phyloP scores from a whole-genome alignment of 2,113 vertebrate genomes.

The Tachysurus fulvidraco region DNA sequence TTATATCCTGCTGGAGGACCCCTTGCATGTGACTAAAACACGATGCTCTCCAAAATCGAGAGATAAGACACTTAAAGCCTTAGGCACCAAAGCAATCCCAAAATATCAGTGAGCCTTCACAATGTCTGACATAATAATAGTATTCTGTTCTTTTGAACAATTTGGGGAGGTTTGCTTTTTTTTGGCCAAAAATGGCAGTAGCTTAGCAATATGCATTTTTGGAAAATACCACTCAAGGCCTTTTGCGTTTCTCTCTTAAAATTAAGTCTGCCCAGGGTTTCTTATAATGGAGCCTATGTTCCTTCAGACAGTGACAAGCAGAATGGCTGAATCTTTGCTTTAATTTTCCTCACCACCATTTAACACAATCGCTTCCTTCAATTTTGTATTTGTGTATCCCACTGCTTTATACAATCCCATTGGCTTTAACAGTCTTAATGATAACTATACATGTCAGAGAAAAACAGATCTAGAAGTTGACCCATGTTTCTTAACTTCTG shows the following conservation, averaged over 20 bases:
- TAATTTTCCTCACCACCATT: not conserved
- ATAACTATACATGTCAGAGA: not conserved
- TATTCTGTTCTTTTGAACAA: not conserved
- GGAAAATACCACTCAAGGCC: not conserved
- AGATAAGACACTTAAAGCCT: not conserved
- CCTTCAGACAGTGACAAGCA: not conserved
- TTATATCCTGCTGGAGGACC: not conserved
- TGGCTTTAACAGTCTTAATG: not conserved
- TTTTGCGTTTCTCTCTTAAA: not conserved
- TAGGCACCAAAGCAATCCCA: not conserved
- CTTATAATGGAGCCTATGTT: not conserved
- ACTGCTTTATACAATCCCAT: not conserved
- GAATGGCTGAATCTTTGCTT: not conserved
- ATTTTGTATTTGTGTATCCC: not conserved
- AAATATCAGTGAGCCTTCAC: not conserved
- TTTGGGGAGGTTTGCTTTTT: not conserved
- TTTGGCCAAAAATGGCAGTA: not conserved
- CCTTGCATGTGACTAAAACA: not conserved
- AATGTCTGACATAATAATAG: not conserved
- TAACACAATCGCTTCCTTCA: not conserved
- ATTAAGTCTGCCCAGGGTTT: not conserved
- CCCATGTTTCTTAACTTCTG: not conserved
- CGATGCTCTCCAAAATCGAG: not conserved
- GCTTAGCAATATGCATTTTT: not conserved
- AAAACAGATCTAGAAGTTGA: not conserved